phyloP scores from a whole-genome alignment of 2,113 vertebrate species.

The Scomber colias region DNA sequence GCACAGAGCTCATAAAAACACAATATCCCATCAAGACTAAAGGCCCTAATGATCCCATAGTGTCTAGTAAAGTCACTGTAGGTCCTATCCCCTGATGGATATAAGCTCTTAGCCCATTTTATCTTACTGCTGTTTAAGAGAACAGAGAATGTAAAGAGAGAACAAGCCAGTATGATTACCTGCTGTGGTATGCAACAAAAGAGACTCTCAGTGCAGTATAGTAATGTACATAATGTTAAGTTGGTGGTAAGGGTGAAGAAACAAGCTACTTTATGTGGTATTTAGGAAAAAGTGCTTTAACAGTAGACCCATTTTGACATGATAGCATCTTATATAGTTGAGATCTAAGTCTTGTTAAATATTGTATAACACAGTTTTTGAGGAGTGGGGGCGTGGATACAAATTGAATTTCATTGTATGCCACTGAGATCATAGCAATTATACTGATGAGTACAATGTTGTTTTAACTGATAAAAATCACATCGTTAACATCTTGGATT shows the following conservation, averaged over 20 bases:
- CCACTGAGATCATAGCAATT: too few relatives aligned
- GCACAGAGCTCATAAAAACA: constrained; percentile 82
- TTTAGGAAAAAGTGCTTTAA: constrained; percentile 8
- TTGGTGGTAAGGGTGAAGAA: constrained; percentile 17
- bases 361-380: too few relatives aligned
- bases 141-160: constrained; percentile 52
- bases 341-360: too few relatives aligned
- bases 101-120: constrained; percentile 64
- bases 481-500: too few relatives aligned
- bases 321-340: too few relatives aligned
- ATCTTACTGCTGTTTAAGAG: constrained; percentile 65
- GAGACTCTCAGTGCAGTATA: constrained; percentile 23
- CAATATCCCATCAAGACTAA: constrained; percentile 75
- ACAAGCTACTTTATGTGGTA: constrained; percentile 20
- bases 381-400: too few relatives aligned
- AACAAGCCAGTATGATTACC: constrained; percentile 42
- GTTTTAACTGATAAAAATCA: too few relatives aligned
- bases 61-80: constrained; percentile 75
- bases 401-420: too few relatives aligned
- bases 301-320: background rate
- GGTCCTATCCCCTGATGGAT: constrained; percentile 73
- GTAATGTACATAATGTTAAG: constrained; percentile 25
- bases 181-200: constrained; percentile 22
- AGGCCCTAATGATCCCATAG: constrained; percentile 76
- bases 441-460: too few relatives aligned